Evolutionary conservation across 2,113 vertebrate genomes (phyloP), one percentile per base, ranked within the genome.

Genomic region (Coregonus clupeaformis): DNA sequence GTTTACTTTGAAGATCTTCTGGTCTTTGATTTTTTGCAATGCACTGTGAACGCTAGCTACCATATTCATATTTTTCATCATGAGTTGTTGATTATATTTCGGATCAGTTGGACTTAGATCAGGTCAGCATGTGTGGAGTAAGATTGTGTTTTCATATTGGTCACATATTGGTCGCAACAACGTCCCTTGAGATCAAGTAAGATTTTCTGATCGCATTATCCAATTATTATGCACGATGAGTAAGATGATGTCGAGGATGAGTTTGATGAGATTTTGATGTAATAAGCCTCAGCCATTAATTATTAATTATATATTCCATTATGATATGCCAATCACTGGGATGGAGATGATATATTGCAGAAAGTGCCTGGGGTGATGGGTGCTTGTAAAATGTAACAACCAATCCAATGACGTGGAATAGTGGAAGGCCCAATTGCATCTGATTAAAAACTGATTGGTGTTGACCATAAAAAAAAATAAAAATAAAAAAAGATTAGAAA

Each of bases 1-100:
- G 62, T 76, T 81, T 80, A 80, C 83, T 91, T 88, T 88, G 85
- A 90, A 89, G 87, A 78, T 62, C 14, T n/a, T 60, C n/a, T 60
- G 16, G 42, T 81, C 88, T 85, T 90, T 87, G 87, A 87, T 84
- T 83, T 83, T 74, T 68, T 78, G 72, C 76, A 79, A 77, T 84
- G 82, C 80, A n/a, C 4, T 18, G 16, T 16, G 36, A 42, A 42
- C 4, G 4, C 18, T 6, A n/a, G 24, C 6, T 86, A 89, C 83
- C 85, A 75, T 83, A 78, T 83, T 77, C 82, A 80, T 85, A 3
- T 73, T 77, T 87, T 86, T 86, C 86, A 66, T 78, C 76, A 80
- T 77, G 77, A 84, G 83, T 80, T 71, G 78, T 71, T 71, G 84
- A 84, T 87, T 84, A 86, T 67, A 89, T 85, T 16, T 60, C n/a